Percentiles rank a stretch among this genome's conserved stretches.
Conservation (phyloP, 2,113 vertebrate species). For the Butorides virescens region DNA sequence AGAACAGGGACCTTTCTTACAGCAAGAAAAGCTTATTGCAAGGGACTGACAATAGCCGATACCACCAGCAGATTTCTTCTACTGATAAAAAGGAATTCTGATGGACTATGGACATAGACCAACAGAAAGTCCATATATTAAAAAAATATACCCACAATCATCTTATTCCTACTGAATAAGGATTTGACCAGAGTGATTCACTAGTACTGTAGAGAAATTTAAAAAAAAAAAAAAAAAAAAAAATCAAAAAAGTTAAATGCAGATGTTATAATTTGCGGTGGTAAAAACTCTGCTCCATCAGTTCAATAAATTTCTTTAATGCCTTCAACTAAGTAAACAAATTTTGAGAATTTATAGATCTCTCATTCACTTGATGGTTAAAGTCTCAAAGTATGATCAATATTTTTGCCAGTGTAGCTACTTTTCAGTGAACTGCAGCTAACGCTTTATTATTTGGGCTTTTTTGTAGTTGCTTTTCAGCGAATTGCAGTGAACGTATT, state of each 20-base stretch:
- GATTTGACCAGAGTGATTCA: background rate
- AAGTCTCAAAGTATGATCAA: background rate
- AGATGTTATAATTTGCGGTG: background rate
- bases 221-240: background rate
- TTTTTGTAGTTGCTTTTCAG: background rate
- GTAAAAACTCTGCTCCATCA: background rate
- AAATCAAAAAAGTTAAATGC: background rate
- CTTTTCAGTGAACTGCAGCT: background rate
- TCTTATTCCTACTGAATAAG: background rate
- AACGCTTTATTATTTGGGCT: background rate
- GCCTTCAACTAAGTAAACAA: background rate
- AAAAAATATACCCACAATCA: background rate
- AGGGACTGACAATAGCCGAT: background rate
- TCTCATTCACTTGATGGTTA: background rate
- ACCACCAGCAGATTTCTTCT: background rate
- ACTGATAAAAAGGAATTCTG: background rate
- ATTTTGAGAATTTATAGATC: background rate
- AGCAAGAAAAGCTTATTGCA: background rate
- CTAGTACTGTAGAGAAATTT: background rate
- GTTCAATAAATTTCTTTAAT: background rate
- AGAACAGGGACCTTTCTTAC: background rate
- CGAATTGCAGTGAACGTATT: background rate
- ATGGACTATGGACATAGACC: background rate
- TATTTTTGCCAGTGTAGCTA: background rate
- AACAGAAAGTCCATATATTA: background rate